These are phyloP conservation scores for Philonicus albiceps DNA, from an alignment of 2,888 invertebrate genomes.

Conservation along the genomic window DNA sequence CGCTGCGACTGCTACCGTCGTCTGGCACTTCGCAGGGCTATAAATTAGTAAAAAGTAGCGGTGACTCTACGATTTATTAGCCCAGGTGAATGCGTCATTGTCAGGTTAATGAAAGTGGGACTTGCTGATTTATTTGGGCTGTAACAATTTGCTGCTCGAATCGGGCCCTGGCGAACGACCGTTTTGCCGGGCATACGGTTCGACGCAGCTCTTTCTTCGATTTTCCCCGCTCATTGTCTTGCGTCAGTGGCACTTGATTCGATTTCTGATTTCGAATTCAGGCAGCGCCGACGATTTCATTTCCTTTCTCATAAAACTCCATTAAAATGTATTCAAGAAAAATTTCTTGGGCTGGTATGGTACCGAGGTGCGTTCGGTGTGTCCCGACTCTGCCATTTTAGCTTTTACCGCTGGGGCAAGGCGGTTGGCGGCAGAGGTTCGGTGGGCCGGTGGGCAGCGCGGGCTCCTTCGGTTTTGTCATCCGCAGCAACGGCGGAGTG, in stretches of 20 bases:
- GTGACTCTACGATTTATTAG: neutral
- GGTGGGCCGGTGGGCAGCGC: neutral
- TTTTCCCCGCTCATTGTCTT: conserved; percentile 8
- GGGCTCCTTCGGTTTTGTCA: neutral
- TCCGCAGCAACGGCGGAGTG: neutral
- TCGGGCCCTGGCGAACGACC: neutral
- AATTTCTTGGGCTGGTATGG: conserved; percentile 37
- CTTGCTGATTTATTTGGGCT: conserved; percentile 31
- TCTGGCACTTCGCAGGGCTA: neutral
- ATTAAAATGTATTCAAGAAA: conserved; percentile 48
- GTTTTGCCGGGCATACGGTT: neutral
- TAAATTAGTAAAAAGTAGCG: neutral
- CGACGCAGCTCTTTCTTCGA: neutral
- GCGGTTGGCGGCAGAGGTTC: neutral
- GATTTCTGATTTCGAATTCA: conserved; percentile 48
- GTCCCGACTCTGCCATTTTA: conserved; percentile 33
- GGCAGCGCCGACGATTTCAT: conserved; percentile 46
- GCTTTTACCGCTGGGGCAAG: neutral
- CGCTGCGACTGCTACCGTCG: neutral
- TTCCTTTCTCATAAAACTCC: conserved; percentile 49
- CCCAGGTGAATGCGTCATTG: conserved; percentile 10
- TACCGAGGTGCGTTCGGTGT: conserved; percentile 1
- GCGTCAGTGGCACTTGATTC: conserved; percentile 15
- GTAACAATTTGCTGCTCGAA: neutral
- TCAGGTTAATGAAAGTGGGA: conserved; percentile 22